Base-by-base conservation (phyloP, 2,113 vertebrate genomes). In the Serilophus lunatus region DNA sequence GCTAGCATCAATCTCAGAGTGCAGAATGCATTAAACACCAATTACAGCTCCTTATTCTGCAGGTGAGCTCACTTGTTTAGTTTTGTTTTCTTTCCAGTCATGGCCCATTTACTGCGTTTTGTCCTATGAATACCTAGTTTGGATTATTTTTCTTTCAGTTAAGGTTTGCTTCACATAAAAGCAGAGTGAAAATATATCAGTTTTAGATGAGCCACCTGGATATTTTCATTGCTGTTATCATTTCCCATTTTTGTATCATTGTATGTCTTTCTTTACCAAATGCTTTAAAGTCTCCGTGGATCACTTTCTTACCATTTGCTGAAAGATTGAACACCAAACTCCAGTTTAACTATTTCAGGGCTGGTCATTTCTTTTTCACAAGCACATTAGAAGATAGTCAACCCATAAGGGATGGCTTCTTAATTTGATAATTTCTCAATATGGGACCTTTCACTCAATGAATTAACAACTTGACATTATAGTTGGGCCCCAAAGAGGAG, bases 151-250 rank as follows among this genome's bases (percentile, higher is more conserved):
- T 83, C 53, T 42, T 88, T 60, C 82, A 74, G 33, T 90, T 95
- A 93, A 88, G 42, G 33, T 64, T 22, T 86, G 45, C 36, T 92
- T 88, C 85, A 47, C 38, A 88, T 86, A 94, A 96, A 92, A 88
- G 50, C 59, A 74, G 16, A 86, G 68, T 88, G 47, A 29, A 94
- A 92, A 92, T 86, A 59, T 93, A 91, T 61, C 6, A 93, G 93
- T 96, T 94, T 96, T 80, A 94, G 75, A 93, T 86, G 79, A 96
- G 54, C 85, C 92, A 95, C 90, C 75, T 90, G 90, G 76, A 92
- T 95, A 88, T 96, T 95, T 94, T 92, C 50, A 88, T 57, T 66
- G 66, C 50, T 88, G 59, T 77, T 92, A 86, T 80, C 2, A 66
- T 93, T 88, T 83, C n/a, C 35, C 12, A 35, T 54, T 92, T 94